phyloP scores from a whole-genome alignment of 2,888 invertebrate species.

The Eupithecia vulgata region DNA sequence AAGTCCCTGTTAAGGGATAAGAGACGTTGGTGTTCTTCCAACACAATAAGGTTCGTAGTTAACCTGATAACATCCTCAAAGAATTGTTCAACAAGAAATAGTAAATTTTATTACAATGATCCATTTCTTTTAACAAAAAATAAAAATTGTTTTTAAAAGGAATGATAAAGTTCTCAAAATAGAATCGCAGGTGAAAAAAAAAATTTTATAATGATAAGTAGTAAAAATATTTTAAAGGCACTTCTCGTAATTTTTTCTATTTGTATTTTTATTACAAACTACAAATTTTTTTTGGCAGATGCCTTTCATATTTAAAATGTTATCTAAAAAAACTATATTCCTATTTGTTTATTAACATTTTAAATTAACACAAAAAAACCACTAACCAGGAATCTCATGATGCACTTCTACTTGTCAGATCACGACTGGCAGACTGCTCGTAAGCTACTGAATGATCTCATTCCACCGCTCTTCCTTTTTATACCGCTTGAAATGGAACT shows the following conservation, averaged over 20 bases:
- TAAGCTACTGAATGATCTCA: constrained; percentile 80
- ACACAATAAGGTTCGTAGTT: too few species aligned
- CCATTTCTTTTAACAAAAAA: not conserved
- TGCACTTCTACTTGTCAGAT: constrained; percentile 67
- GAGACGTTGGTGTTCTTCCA: too few species aligned
- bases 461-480: constrained; percentile 70
- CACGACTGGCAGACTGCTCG: constrained; percentile 71
- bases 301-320: not conserved
- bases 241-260: too few species aligned
- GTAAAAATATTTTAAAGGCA: too few species aligned
- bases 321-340: not conserved
- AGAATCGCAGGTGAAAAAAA: too few species aligned
- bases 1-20: too few species aligned
- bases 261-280: too few species aligned
- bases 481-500: constrained; percentile 72
- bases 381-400: constrained; percentile 81
- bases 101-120: not conserved
- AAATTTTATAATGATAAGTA: too few species aligned
- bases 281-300: too few species aligned
- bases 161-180: too few species aligned
- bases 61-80: too few species aligned
- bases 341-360: not conserved
- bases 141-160: not conserved
- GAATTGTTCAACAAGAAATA: not conserved
- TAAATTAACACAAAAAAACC: not conserved